phyloP scores from a whole-genome alignment of 2,888 invertebrate genomes.

The Apamea monoglypha region DNA sequence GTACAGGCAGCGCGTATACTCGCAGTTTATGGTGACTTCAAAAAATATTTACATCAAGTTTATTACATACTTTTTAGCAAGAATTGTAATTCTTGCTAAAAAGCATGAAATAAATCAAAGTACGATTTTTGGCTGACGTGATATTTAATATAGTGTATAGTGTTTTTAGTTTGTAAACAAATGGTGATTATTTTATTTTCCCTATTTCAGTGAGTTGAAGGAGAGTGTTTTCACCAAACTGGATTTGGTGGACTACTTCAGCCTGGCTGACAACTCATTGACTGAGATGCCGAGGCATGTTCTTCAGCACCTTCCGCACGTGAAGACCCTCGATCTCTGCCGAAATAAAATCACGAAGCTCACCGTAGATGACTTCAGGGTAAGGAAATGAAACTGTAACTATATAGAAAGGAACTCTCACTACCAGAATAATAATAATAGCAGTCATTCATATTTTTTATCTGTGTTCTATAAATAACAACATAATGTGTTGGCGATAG shows the following conservation, averaged over 20 bases:
- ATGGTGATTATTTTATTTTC: slow-evolving; percentile 36
- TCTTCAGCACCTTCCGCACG: slow-evolving; percentile 93
- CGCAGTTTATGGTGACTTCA: not conserved
- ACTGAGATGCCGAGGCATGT: slow-evolving; percentile 94
- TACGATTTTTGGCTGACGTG: not conserved
- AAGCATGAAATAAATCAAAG: not conserved
- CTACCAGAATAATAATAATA: slow-evolving; percentile 43
- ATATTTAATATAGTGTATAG: not conserved
- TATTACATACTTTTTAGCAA: not conserved
- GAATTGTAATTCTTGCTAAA: too few species aligned
- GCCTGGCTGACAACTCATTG: slow-evolving; percentile 95
- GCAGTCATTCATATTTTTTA: slow-evolving; percentile 61
- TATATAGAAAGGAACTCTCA: slow-evolving; percentile 39
- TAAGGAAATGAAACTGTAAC: slow-evolving; percentile 76
- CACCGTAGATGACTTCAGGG: slow-evolving; percentile 94
- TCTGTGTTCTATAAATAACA: slow-evolving; percentile 63
- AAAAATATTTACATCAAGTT: slow-evolving; percentile 1
- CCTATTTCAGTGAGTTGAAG: slow-evolving; percentile 92
- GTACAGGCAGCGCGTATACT: slow-evolving; percentile 2
- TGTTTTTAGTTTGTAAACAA: not conserved
- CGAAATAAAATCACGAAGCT: slow-evolving; percentile 94
- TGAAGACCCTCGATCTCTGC: slow-evolving; percentile 95
- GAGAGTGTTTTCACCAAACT: slow-evolving; percentile 94
- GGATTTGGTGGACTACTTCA: slow-evolving; percentile 93
- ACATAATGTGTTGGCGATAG: slow-evolving; percentile 55